phyloP scores from a whole-genome alignment of 2,888 invertebrate genomes.

The Drosophila phalerata region DNA sequence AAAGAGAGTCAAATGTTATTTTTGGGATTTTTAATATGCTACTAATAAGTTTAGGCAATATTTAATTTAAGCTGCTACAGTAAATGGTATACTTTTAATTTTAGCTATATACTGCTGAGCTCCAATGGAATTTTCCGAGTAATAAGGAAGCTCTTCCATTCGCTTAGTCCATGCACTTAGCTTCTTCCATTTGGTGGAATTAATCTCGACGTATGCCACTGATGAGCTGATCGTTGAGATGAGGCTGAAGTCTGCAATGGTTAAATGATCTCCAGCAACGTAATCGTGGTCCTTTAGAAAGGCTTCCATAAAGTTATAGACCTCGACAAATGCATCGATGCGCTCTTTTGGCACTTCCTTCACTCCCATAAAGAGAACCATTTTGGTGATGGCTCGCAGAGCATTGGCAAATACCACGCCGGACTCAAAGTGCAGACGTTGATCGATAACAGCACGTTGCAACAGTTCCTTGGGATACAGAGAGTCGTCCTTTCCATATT shows the following conservation, averaged over 20 bases:
- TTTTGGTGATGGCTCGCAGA: not conserved
- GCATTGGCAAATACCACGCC: slow-evolving; percentile 7
- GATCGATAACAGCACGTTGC: slow-evolving; percentile 70
- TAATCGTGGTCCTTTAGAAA: slow-evolving; percentile 53
- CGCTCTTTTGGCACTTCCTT: slow-evolving; percentile 20
- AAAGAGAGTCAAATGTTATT: not conserved
- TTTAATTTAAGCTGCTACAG: not conserved
- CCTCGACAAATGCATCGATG: slow-evolving; percentile 30
- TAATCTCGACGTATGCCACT: slow-evolving; percentile 41
- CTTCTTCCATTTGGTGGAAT: slow-evolving; percentile 54
- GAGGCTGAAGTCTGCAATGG: slow-evolving; percentile 76
- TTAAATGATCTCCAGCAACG: slow-evolving; percentile 64
- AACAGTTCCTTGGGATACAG: slow-evolving; percentile 80
- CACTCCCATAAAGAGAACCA: not conserved
- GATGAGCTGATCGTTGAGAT: slow-evolving; percentile 25
- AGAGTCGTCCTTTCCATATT: slow-evolving; percentile 74
- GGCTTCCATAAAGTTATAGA: slow-evolving; percentile 45
- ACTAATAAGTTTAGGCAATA: not conserved
- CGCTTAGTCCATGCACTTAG: slow-evolving; percentile 65
- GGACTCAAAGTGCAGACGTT: slow-evolving; percentile 52
- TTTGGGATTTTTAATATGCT: not conserved
- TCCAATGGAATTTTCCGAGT: slow-evolving; percentile 61
- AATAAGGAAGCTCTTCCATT: slow-evolving; percentile 71
- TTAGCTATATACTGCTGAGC: slow-evolving; percentile 22
- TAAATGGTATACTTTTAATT: not conserved